Conservation (phyloP, 92 coral and sea anemone genomes). For the Paragorgia papillata region DNA sequence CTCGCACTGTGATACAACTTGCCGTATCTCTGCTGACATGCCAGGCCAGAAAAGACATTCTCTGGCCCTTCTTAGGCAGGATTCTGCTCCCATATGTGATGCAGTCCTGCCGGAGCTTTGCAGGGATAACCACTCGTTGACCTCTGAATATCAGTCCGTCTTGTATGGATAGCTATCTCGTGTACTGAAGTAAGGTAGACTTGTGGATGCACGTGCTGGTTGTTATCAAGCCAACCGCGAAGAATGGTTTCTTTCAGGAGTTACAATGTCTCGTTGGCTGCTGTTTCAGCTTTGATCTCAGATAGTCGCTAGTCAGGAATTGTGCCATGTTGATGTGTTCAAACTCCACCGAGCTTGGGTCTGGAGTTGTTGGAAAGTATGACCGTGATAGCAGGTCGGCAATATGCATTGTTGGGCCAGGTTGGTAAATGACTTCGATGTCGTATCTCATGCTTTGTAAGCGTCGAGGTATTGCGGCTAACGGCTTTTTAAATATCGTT, state of each 20-base stretch:
- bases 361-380: constrained; percentile 24
- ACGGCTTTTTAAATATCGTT: constrained; percentile 29
- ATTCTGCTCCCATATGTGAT: constrained; percentile 42
- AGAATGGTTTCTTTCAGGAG: constrained; percentile 42
- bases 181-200: constrained; percentile 30
- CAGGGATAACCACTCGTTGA: constrained; percentile 31
- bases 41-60: constrained; percentile 47
- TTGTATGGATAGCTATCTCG: constrained; percentile 39
- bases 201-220: constrained; percentile 13
- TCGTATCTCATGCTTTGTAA: constrained; percentile 26
- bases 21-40: constrained; percentile 18
- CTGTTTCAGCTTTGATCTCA: background rate
- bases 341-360: constrained; percentile 27
- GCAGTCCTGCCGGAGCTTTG: constrained; percentile 12
- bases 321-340: constrained; percentile 36
- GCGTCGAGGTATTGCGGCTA: constrained; percentile 15
- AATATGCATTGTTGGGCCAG: constrained; percentile 24
- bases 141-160: constrained; percentile 43
- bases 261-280: constrained; percentile 25
- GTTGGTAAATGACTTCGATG: constrained; percentile 13
- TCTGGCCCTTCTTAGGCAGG: constrained; percentile 39
- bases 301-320: constrained; percentile 26
- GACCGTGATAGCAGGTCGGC: constrained; percentile 19
- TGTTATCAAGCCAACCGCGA: constrained; percentile 38
- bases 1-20: constrained; percentile 27